These are phyloP conservation scores for Echinops telfairi DNA, from an alignment of 2,113 vertebrate species.

Conservation along the genomic window DNA sequence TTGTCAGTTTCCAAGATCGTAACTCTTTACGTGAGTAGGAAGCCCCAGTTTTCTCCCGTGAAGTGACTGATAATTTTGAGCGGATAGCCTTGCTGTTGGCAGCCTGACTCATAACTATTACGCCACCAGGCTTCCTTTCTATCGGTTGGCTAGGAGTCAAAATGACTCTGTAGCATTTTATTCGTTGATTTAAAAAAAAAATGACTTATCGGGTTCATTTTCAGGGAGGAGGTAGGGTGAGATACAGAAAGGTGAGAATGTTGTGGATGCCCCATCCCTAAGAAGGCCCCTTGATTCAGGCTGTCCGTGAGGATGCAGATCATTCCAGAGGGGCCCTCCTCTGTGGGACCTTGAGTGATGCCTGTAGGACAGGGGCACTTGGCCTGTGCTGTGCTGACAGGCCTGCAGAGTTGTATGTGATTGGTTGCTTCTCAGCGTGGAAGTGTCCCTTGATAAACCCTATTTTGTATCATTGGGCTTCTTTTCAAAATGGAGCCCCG, in stretches of 20 bases:
- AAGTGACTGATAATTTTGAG: too few relatives aligned
- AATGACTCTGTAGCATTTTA: neutral
- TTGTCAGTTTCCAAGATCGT: too few relatives aligned
- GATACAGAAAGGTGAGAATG: neutral
- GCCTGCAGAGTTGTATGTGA: neutral
- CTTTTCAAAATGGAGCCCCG: conserved; percentile 31
- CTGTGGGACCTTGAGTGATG: neutral
- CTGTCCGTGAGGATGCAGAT: neutral
- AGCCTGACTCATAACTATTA: too few relatives aligned
- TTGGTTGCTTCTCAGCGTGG: neutral
- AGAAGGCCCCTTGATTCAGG: neutral
- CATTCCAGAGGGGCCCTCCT: too few relatives aligned
- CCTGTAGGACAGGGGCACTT: neutral
- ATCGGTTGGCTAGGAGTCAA: too few relatives aligned
- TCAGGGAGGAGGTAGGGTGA: neutral
- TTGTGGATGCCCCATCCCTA: neutral
- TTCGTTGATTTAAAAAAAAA: neutral
- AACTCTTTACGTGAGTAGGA: too few relatives aligned
- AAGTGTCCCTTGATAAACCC: neutral
- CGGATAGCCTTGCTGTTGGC: too few relatives aligned
- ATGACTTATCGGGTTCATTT: neutral
- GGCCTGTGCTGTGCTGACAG: neutral
- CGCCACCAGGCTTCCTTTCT: too few relatives aligned
- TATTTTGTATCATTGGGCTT: neutral
- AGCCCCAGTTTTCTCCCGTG: too few relatives aligned